Evolutionary conservation across 1,140 invertebrate genomes (phyloP), one percentile per base, ranked within the genome.

Genomic region (Vanessa tameamea): DNA sequence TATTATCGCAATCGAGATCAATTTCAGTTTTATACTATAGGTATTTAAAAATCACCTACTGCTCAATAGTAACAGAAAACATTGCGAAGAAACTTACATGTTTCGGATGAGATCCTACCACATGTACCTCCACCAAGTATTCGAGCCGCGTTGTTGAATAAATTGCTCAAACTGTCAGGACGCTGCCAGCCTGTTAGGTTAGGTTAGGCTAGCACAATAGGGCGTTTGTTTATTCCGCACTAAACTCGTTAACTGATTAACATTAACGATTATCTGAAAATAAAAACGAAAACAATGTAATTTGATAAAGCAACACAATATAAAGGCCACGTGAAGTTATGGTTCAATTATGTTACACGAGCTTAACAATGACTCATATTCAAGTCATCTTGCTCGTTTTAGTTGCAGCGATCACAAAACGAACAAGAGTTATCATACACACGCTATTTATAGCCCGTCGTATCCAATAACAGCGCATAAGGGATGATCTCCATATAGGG

Each of bases 371-470:
- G 57, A 70, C 67, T 69, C 64, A 66, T 31, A 31, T 20, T 23
- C 63, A 47, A 43, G 16, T 53, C 55, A 48, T 63, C 43, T 68
- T 53, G 65, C 48, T 61, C 72, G 31, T 55, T 57, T 16, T 57
- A 73, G 71, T 23, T 26, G 64, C 50, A 48, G 57, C 14, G 53
- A 68, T 57, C 63, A 69, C 73, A 76, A 76, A 76, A 76, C 65
- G 61, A 76, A 72, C 69, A 68, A 68, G 59, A 72, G 16, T 43
- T 76, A 71, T 76, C 57, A 57, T 57, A 23, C 20, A 57, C 16
- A 68, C 47, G 65, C 51, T 76, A 76, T 76, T 72, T 69, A 72
- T 76, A 76, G 75, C 48, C 15, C 59, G 13, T 67, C 69, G 67
- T 64, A 69, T 75, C 68, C 63, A 50, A 59, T 66, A 66, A 70